These are phyloP conservation scores for Tineola bisselliella DNA, from an alignment of 2,888 invertebrate species.

Conservation along the genomic window DNA sequence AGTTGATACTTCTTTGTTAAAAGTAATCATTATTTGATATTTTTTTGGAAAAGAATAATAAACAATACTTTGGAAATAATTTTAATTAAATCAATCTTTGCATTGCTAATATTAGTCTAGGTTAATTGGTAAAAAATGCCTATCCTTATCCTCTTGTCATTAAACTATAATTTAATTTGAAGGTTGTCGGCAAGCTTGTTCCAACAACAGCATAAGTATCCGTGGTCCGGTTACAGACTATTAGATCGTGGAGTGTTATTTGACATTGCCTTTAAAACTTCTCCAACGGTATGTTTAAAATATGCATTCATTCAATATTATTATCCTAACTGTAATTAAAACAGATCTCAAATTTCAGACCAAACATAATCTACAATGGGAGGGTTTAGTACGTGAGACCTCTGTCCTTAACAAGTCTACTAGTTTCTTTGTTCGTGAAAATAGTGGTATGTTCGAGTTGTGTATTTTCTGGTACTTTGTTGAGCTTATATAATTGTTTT, in stretches of 20 bases:
- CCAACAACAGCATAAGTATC: conserved; percentile 79
- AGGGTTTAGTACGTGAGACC: conserved; percentile 84
- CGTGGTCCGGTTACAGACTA: conserved; percentile 84
- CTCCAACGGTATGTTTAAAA: conserved; percentile 50
- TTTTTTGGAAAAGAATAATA: too few relatives aligned
- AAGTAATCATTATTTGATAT: too few relatives aligned
- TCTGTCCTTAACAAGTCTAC: conserved; percentile 72
- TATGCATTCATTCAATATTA: neutral
- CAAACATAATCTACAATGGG: conserved; percentile 88
- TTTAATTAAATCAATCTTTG: too few relatives aligned
- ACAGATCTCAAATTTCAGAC: conserved; percentile 51
- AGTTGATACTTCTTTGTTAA: too few relatives aligned
- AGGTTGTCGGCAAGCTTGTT: conserved; percentile 79
- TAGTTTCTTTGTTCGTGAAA: conserved; percentile 85
- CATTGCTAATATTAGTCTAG: too few relatives aligned
- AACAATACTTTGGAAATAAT: too few relatives aligned
- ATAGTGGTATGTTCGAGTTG: conserved; percentile 60
- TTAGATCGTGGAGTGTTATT: conserved; percentile 80
- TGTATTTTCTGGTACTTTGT: too few relatives aligned
- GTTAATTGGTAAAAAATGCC: too few relatives aligned
- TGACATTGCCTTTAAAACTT: conserved; percentile 78
- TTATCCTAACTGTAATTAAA: neutral
- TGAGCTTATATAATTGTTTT: too few relatives aligned
- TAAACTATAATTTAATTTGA: conserved; percentile 16
- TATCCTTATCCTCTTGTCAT: too few relatives aligned